These are phyloP conservation scores for Steatornis caripensis DNA, from an alignment of 2,113 vertebrate genomes.

Conservation along the genomic window DNA sequence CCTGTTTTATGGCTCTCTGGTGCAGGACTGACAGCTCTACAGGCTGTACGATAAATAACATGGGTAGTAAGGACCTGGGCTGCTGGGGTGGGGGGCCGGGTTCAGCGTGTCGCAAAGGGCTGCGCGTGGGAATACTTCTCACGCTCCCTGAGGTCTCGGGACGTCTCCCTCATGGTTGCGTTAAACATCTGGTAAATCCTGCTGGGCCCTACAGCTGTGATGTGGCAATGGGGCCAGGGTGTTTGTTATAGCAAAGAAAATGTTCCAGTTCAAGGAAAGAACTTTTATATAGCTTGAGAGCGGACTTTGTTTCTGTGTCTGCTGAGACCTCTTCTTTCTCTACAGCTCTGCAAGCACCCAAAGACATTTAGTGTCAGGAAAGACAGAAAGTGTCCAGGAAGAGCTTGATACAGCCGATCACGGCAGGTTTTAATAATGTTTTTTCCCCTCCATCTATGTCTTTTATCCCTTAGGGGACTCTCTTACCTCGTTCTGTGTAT, in stretches of 20 bases:
- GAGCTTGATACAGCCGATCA: background rate
- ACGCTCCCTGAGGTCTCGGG: background rate
- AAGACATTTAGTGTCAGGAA: background rate
- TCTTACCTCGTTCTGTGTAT: background rate
- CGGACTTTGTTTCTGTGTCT: background rate
- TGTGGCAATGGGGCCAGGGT: accelerated
- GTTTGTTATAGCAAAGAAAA: background rate
- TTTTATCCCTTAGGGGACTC: background rate
- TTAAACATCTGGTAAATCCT: background rate
- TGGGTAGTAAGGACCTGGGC: background rate
- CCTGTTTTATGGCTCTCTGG: background rate
- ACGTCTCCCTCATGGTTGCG: accelerated
- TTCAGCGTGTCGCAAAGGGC: background rate
- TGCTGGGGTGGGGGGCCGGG: background rate
- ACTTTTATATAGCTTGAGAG: background rate
- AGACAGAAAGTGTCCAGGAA: background rate
- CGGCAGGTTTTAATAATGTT: background rate
- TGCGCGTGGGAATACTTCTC: background rate
- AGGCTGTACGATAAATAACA: background rate
- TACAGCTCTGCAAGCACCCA: background rate
- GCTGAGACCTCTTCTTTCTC: background rate
- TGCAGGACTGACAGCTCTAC: background rate
- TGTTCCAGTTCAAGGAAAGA: background rate
- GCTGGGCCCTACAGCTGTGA: accelerated
- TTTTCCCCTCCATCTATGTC: background rate